Evolutionary conservation across 2,797 vertebrate species (phyloP).

Genomic region (Tamandua tetradactyla): DNA sequence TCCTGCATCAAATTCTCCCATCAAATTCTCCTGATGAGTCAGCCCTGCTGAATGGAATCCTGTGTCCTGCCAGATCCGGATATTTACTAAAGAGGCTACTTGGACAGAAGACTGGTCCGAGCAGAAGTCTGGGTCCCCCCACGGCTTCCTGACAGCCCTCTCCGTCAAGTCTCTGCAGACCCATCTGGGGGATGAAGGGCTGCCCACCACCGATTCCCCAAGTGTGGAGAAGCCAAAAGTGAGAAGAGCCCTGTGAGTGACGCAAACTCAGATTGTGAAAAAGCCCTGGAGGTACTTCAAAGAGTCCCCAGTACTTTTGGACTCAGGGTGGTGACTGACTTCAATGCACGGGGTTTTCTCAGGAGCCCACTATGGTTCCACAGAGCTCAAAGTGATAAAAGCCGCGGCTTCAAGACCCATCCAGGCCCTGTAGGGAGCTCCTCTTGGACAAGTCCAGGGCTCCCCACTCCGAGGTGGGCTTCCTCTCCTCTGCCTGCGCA

Average conservation of each 20-base stretch:
- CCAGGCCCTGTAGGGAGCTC: neutral
- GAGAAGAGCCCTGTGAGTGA: neutral
- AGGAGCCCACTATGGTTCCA: neutral
- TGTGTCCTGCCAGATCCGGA: neutral
- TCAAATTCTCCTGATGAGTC: neutral
- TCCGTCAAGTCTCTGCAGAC: neutral
- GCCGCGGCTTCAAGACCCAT: neutral
- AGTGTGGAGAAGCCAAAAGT: neutral
- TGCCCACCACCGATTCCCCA: rapidly evolving
- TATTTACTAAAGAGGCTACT: neutral
- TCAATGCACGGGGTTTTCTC: neutral
- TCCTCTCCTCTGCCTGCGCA: neutral
- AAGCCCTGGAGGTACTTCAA: neutral
- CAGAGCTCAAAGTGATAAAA: neutral
- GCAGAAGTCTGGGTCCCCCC: neutral
- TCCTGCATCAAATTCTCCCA: neutral
- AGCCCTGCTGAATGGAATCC: neutral
- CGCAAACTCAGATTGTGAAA: neutral
- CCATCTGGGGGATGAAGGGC: neutral
- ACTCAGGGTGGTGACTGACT: neutral
- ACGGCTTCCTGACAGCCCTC: neutral
- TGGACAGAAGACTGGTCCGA: neutral
- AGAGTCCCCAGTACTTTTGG: neutral
- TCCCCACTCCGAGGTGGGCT: too few relatives aligned
- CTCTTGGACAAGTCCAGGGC: neutral